Evolutionary conservation across 2,888 invertebrate genomes (phyloP), one percentile per base, ranked within the genome.

Genomic region (Mythimna ferrago): DNA sequence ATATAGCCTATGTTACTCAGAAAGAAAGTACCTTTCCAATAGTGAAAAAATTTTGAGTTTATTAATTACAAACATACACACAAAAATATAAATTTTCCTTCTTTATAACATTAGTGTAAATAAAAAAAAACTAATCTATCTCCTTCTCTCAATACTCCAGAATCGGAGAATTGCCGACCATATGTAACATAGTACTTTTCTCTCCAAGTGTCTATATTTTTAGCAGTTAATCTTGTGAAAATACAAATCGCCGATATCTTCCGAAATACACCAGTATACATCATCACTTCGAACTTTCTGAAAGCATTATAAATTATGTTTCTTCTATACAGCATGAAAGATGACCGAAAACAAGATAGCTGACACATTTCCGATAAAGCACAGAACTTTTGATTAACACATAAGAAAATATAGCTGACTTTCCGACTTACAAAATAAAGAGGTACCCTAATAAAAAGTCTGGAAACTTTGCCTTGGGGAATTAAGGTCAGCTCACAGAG

Each of bases 361-460:
- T 11, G n/a, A 38, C 38, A 64, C 14, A 66, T 74, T 48, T 21
- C 51, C 56, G 41, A 69, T 68, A 64, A 14, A 67, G 44, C 58
- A n/a, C 51, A 64, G 11, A 71, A 81, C 71, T 82, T 78, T 74
- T 54, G 57, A 82, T 69, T 66, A 82, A 67, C 48, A 35, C 57
- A 54, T 53, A 71, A 66, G 48, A 54, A 66, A 71, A 68, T 57
- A 71, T 38, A 57, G 32, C 70, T 63, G 68, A 54, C 53, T 66
- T 19, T 14, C 16, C 3, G 48, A 32, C 57, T 32, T 38, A 60
- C 10, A 58, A 78, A 83, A 69, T 64, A 76, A 73, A 41, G 51
- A 61, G 44, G 14, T 65, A 72, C 74, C 81, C 48, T 81, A 81
- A 78, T 85, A 82, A 81, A 86, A 81, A 80, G 62, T 71, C 76